These are phyloP conservation scores for Tetramorium parvispinum DNA, from an alignment of 1,140 invertebrate genomes.

Conservation along the genomic window DNA sequence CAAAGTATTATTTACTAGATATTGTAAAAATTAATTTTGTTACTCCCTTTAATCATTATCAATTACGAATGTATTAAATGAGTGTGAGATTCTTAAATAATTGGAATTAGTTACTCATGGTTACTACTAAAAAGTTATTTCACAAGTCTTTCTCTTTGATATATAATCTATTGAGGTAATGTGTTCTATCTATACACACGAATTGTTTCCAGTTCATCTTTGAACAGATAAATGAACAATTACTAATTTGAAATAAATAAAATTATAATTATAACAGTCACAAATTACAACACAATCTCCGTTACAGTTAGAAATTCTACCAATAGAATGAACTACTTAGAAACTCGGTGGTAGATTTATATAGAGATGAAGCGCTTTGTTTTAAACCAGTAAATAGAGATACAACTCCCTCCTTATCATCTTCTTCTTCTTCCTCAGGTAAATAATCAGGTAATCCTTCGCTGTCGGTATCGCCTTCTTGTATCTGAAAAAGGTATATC, in stretches of 20 bases:
- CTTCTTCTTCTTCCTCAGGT: constrained; percentile 83
- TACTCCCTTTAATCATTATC: background rate
- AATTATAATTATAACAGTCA: constrained; percentile 40
- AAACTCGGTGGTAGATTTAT: constrained; percentile 84
- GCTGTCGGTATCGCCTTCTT: constrained; percentile 77
- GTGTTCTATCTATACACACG: background rate
- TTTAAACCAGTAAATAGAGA: constrained; percentile 84
- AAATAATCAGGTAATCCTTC: constrained; percentile 85
- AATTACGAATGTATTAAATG: background rate
- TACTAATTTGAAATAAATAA: constrained; percentile 51
- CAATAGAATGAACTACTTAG: constrained; percentile 85
- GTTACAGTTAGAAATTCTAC: constrained; percentile 72
- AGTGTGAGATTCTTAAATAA: constrained; percentile 25
- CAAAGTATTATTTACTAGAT: constrained; percentile 25
- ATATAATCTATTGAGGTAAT: constrained; percentile 1
- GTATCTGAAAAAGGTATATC: constrained; percentile 71
- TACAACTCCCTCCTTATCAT: constrained; percentile 83
- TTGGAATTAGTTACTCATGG: background rate
- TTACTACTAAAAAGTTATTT: constrained; percentile 11
- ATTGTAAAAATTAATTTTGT: constrained; percentile 16
- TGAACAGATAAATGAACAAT: background rate
- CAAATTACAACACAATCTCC: background rate
- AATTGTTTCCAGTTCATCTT: background rate
- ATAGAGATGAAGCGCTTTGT: constrained; percentile 84
- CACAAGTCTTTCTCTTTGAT: background rate